phyloP scores from a whole-genome alignment of 2,888 invertebrate species.

The Harpalus rubripes region DNA sequence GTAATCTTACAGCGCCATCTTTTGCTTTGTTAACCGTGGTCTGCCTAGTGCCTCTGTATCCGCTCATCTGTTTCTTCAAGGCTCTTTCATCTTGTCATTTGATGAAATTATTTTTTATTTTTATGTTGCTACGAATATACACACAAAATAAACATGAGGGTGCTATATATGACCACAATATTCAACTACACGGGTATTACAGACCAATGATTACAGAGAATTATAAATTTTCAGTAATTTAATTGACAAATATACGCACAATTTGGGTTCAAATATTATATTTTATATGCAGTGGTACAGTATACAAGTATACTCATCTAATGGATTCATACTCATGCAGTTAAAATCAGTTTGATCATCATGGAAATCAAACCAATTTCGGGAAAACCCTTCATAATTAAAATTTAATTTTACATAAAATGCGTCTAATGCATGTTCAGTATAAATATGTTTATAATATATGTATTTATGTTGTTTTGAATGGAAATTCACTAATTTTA shows the following conservation, averaged over 20 bases:
- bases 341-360: no score
- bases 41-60: background rate
- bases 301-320: no score
- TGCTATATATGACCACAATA: background rate
- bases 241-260: background rate
- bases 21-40: background rate
- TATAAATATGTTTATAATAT: no score
- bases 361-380: no score
- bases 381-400: no score
- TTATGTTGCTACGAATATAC: background rate
- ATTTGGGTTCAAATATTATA: background rate
- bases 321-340: no score
- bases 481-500: no score
- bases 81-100: conserved; percentile 12
- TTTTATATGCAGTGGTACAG: no score
- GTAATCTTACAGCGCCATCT: conserved; percentile 25
- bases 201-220: background rate
- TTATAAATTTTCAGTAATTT: background rate
- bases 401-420: no score
- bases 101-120: conserved; percentile 9
- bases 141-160: background rate
- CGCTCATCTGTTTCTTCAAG: background rate
- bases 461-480: no score
- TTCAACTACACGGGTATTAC: background rate
- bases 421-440: no score